These are phyloP conservation scores for Anniella stebbinsi DNA, from an alignment of 2,797 vertebrate species.

Conservation along the genomic window DNA sequence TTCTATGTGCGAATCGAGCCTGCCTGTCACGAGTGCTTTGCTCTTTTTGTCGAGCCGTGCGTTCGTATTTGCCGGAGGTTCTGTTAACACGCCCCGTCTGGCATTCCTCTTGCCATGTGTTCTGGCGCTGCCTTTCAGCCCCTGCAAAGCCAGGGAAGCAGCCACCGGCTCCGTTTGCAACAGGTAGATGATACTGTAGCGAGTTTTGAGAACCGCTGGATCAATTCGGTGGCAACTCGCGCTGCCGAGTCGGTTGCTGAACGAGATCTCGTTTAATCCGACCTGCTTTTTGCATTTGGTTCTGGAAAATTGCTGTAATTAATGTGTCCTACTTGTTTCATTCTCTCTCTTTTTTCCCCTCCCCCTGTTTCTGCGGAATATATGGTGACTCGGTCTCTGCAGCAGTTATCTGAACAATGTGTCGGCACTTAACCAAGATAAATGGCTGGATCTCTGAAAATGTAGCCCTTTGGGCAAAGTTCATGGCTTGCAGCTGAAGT, in stretches of 20 bases:
- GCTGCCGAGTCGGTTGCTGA: not conserved
- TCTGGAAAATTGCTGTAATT: constrained; percentile 21
- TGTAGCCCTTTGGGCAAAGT: not conserved
- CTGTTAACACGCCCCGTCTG: no score
- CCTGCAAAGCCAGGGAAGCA: not conserved
- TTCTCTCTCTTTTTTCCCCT: not conserved
- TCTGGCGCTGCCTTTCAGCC: not conserved
- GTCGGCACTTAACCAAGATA: not conserved
- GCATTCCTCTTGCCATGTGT: no score
- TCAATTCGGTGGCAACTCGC: not conserved
- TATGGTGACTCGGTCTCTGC: not conserved
- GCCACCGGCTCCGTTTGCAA: no score
- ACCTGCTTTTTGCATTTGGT: not conserved
- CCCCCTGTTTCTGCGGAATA: not conserved
- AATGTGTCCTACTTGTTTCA: not conserved
- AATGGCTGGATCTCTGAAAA: not conserved
- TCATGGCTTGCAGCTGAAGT: not conserved
- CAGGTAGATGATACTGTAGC: not conserved
- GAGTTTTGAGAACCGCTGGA: not conserved
- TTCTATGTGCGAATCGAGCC: not conserved
- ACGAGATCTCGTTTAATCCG: not conserved
- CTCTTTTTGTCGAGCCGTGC: not conserved
- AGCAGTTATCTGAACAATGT: not conserved
- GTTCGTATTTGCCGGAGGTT: not conserved
- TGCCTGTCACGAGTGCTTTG: not conserved